Percentiles rank a stretch among this genome's conserved stretches.
Conservation (phyloP, 2,888 invertebrate genomes). For the Drosophila aldrichi region DNA sequence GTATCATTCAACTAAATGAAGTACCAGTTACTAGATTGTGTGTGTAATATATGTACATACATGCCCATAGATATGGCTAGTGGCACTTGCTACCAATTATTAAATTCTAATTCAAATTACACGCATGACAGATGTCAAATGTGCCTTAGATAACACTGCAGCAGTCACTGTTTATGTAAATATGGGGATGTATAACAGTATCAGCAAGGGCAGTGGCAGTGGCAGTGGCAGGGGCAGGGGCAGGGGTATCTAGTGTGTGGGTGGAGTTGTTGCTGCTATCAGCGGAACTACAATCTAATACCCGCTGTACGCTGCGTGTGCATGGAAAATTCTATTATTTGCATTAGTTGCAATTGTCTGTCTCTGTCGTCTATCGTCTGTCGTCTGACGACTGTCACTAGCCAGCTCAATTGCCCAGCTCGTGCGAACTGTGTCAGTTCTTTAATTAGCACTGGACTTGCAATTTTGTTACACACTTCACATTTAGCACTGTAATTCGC, state of each 20-base stretch:
- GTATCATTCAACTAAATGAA: conserved; percentile 12
- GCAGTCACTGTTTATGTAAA: neutral
- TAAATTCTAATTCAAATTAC: conserved; percentile 73
- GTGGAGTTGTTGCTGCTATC: conserved; percentile 39
- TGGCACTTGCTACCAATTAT: conserved; percentile 43
- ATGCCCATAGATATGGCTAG: conserved; percentile 1
- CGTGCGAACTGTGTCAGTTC: conserved; percentile 56
- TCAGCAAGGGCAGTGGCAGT: neutral
- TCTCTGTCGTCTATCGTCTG: conserved; percentile 24
- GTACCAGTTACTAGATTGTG: neutral
- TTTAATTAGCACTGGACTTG: conserved; percentile 59
- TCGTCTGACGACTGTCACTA: conserved; percentile 15
- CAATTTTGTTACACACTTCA: conserved; percentile 37
- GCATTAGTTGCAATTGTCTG: conserved; percentile 57
- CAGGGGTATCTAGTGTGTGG: conserved; percentile 14
- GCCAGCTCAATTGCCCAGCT: conserved; percentile 15
- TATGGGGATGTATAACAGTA: neutral
- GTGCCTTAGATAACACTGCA: conserved; percentile 51
- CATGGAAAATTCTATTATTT: conserved; percentile 61
- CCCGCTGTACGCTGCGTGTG: neutral
- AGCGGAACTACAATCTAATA: conserved; percentile 15
- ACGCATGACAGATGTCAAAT: conserved; percentile 73
- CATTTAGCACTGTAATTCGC: conserved; percentile 16
- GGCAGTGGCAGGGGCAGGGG: neutral
- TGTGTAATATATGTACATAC: neutral